These are phyloP conservation scores for Microctenopoma steveboyesi DNA, from an alignment of 2,797 vertebrate genomes.

Conservation along the genomic window DNA sequence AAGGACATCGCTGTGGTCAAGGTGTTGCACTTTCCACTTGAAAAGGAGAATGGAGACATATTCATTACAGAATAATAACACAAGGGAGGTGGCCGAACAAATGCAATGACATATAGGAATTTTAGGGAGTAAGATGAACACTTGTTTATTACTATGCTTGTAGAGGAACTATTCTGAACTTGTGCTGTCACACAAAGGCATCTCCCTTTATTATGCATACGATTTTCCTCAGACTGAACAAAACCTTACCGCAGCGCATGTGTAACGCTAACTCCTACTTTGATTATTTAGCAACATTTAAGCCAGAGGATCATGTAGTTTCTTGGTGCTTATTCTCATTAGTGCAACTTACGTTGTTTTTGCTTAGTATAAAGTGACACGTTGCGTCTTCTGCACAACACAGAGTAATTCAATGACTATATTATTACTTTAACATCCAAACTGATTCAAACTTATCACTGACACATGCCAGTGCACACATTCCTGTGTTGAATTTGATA, in stretches of 20 bases:
- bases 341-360: conserved; percentile 1
- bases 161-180: conserved; percentile 25
- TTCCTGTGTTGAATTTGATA: too few species aligned
- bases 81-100: conserved; percentile 56
- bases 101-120: conserved; percentile 53
- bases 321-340: not conserved
- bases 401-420: conserved; percentile 2
- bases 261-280: not conserved
- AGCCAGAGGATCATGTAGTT: not conserved
- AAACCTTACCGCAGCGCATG: not conserved
- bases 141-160: conserved; percentile 33
- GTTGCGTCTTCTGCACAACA: not conserved
- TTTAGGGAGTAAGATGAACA: conserved; percentile 51
- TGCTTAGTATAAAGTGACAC: not conserved
- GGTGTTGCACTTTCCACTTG: conserved; percentile 39
- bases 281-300: not conserved
- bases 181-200: conserved; percentile 13
- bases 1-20: conserved; percentile 33
- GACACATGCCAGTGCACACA: not conserved
- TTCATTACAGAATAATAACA: conserved; percentile 23
- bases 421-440: conserved; percentile 6
- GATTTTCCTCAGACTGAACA: not conserved
- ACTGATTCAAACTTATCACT: not conserved
- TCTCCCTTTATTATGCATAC: conserved; percentile 3
- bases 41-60: conserved; percentile 28